Evolutionary conservation across 2,113 vertebrate genomes (phyloP).

Genomic region (Glaucidium brasilianum): DNA sequence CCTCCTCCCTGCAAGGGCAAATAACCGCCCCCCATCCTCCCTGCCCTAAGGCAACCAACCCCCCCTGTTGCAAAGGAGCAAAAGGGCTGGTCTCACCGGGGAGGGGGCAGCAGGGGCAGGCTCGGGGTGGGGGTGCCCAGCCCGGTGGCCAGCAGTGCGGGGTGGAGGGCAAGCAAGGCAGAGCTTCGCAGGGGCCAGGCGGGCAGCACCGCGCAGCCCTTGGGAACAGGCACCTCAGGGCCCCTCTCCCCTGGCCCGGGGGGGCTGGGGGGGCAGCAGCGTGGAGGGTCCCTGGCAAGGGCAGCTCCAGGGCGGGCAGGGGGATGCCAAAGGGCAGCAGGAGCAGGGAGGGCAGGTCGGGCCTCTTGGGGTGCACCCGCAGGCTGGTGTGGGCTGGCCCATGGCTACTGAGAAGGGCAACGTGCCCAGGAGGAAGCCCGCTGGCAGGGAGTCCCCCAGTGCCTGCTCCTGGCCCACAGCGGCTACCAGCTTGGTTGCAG

Average conservation of each 20-base stretch:
- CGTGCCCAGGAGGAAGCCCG: slow-evolving; percentile 71
- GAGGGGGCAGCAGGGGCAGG: background rate
- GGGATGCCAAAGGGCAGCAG: slow-evolving; percentile 59
- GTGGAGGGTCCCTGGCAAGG: slow-evolving; percentile 73
- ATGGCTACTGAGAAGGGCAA: slow-evolving; percentile 77
- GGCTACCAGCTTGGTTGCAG: slow-evolving; percentile 79
- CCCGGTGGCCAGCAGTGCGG: slow-evolving; percentile 80
- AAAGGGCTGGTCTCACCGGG: background rate
- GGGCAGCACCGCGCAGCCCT: slow-evolving; percentile 44
- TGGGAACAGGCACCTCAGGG: background rate
- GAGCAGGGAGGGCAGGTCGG: slow-evolving; percentile 70
- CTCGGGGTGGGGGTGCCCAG: slow-evolving; percentile 72
- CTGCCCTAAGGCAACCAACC: no score
- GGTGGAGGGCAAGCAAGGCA: slow-evolving; percentile 78
- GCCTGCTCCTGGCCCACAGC: slow-evolving; percentile 81
- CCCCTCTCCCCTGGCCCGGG: background rate
- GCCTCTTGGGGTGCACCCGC: slow-evolving; percentile 55
- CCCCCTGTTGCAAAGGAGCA: background rate
- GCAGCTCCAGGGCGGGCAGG: slow-evolving; percentile 75
- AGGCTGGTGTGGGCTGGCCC: slow-evolving; percentile 64
- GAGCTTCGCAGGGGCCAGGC: slow-evolving; percentile 63
- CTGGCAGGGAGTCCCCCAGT: slow-evolving; percentile 73
- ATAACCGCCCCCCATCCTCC: background rate
- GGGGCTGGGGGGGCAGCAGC: slow-evolving; percentile 71
- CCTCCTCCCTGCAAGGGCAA: background rate